These are phyloP conservation scores for Drosophila austrosaltans DNA, from an alignment of 2,888 invertebrate genomes.

Conservation along the genomic window DNA sequence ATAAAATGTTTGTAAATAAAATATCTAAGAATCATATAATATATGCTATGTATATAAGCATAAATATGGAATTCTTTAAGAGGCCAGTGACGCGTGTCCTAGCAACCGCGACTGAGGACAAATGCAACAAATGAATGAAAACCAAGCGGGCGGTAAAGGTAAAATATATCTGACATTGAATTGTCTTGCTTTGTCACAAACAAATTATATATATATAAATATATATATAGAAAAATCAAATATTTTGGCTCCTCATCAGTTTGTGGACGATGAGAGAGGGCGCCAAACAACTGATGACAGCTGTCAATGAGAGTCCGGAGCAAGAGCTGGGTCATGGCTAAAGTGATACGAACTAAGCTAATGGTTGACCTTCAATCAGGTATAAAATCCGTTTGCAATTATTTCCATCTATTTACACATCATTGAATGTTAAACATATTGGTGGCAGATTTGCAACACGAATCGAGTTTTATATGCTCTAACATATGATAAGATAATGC, in stretches of 20 bases:
- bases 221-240: slow-evolving; percentile 1
- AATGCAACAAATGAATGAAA: slow-evolving; percentile 75
- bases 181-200: slow-evolving; percentile 64
- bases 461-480: background rate
- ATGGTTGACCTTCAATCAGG: slow-evolving; percentile 16
- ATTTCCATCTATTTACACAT: background rate
- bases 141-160: slow-evolving; percentile 65
- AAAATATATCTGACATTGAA: slow-evolving; percentile 68
- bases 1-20: slow-evolving; percentile 36
- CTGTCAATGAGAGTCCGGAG: slow-evolving; percentile 46
- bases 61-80: slow-evolving; percentile 34
- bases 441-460: too few relatives aligned
- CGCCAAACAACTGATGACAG: slow-evolving; percentile 60
- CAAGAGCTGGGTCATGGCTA: slow-evolving; percentile 1
- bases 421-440: background rate
- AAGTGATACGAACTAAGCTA: background rate
- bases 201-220: too few relatives aligned
- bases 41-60: slow-evolving; percentile 62
- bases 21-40: slow-evolving; percentile 30
- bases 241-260: slow-evolving; percentile 4
- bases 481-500: background rate
- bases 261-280: slow-evolving; percentile 1
- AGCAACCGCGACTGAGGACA: slow-evolving; percentile 28
- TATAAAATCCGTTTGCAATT: background rate
- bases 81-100: slow-evolving; percentile 31